Evolutionary conservation across 2,113 vertebrate genomes (phyloP), one percentile per base, ranked within the genome.

Genomic region (Callospermophilus lateralis): DNA sequence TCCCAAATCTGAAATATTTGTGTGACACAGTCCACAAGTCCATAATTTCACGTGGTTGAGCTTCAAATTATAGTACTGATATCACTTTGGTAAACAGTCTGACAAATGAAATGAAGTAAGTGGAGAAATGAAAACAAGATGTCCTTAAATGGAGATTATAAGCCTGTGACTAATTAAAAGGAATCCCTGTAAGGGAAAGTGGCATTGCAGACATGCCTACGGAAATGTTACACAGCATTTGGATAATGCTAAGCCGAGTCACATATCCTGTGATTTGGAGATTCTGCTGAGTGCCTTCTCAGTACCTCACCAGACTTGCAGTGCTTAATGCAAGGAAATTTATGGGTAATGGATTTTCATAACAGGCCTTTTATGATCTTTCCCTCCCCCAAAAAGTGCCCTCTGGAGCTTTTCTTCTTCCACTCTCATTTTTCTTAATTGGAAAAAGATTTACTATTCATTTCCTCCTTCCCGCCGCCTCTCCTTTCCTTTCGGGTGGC

Each of bases 321-420:
- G 91, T 72, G 97, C 91, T 98, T 68, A 96, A 86, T 84, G 81
- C 55, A 81, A 70, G 93, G 77, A 73, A 92, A 95, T 98, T 96
- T 84, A 98, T 94, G 79, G 86, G 42, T 70, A 93, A 26, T 51
- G 95, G 97, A 96, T 97, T 97, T 96, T 96, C 61, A 70, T 94
- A 94, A 91, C 93, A 96, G 94, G 93, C 78, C 96, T 97, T 97
- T 96, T 78, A 91, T 94, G 97, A 94, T 96, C 74, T 85, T 96
- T 84, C 93, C 90, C 83, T 97, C 95, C 78, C 78, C 68, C 16
- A 0, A 1, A 72, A 93, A 97, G 95, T 97, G 76, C 85, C 93
- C 94, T 94, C 95, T 84, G 73, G 86, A 93, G 93, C 53, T 84
- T 94, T 94, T 28, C 86, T 94, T 83, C 79, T 93, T 96, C 79